Evolutionary conservation across 2,113 vertebrate species (phyloP).

Genomic region (Gavia stellata): DNA sequence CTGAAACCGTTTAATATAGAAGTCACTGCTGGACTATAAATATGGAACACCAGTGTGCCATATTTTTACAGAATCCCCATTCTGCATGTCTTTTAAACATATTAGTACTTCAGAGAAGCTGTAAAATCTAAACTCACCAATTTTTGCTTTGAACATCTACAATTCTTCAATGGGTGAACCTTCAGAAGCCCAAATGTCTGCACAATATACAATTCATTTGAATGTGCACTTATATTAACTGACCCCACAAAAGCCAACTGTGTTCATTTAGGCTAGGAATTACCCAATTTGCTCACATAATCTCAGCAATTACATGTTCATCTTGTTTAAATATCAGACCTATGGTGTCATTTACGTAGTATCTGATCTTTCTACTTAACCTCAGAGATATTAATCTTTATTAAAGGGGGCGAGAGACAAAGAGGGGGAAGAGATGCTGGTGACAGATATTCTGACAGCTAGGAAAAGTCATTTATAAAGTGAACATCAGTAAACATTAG

Average conservation of each 20-base stretch:
- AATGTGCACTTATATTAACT: background rate
- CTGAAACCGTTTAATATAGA: conserved; percentile 36
- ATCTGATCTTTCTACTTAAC: conserved; percentile 19
- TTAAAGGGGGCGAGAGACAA: conserved; percentile 17
- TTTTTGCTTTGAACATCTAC: background rate
- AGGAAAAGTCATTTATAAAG: conserved; percentile 24
- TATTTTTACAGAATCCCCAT: background rate
- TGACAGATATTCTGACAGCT: conserved; percentile 29
- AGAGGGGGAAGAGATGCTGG: background rate
- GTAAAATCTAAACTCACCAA: background rate
- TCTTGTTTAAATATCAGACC: conserved; percentile 40
- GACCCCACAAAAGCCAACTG: conserved; percentile 6
- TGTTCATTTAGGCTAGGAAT: conserved; percentile 36
- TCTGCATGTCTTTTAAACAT: background rate
- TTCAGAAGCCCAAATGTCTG: background rate
- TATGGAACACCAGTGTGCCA: conserved; percentile 4
- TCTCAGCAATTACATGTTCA: conserved; percentile 30
- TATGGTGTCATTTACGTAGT: background rate
- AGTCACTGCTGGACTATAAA: conserved; percentile 26
- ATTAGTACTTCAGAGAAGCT: background rate
- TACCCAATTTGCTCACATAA: conserved; percentile 37
- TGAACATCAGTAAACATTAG: conserved; percentile 29
- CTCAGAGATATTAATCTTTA: conserved; percentile 40
- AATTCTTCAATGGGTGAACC: background rate
- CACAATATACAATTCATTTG: background rate